Percentiles rank a stretch among this genome's conserved stretches.
These are phyloP conservation scores for Intellagama lesueurii DNA, from an alignment of 2,797 vertebrate species.

Conservation along the genomic window DNA sequence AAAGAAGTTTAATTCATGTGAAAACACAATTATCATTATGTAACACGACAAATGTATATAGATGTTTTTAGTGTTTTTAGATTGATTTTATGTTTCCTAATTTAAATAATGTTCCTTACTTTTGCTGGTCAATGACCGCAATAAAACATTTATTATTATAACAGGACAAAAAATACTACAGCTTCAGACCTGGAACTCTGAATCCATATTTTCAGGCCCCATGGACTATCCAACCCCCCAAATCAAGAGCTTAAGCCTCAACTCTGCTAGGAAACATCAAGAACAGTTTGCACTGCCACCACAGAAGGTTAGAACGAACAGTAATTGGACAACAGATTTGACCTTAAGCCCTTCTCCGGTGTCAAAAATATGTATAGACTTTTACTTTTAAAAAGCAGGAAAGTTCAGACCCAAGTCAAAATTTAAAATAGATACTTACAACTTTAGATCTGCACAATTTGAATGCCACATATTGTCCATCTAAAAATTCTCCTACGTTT, in stretches of 20 bases:
- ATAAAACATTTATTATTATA: neutral
- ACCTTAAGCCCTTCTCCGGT: neutral
- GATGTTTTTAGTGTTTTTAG: no score
- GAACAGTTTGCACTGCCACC: neutral
- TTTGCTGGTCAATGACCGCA: no score
- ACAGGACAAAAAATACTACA: neutral
- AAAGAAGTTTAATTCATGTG: neutral
- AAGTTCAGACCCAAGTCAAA: neutral
- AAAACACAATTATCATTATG: neutral
- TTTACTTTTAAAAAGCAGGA: neutral
- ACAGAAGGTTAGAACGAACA: neutral
- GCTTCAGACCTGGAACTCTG: neutral
- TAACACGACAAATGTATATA: neutral
- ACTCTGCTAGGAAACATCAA: neutral
- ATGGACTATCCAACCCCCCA: neutral
- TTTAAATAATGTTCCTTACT: no score
- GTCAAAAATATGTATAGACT: neutral
- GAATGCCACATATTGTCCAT: neutral
- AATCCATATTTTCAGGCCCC: neutral
- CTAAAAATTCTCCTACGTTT: neutral
- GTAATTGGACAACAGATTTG: neutral
- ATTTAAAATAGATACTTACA: neutral
- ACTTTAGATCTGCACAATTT: neutral
- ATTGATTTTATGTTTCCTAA: no score
- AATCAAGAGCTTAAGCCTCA: neutral